Conservation (phyloP, 2,888 invertebrate genomes). For the Hermodice carunculata region DNA sequence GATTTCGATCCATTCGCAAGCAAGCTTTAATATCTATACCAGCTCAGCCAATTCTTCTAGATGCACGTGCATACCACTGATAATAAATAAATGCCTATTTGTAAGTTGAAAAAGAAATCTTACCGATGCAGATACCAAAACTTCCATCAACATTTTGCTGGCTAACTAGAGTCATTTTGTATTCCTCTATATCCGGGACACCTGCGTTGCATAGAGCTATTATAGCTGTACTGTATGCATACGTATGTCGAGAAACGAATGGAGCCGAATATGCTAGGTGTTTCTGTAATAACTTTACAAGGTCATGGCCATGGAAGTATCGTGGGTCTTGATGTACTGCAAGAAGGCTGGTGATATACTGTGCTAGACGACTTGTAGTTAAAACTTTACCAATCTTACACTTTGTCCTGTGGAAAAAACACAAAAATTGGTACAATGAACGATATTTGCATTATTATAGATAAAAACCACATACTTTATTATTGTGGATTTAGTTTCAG, state of each 20-base stretch:
- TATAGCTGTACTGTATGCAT: slow-evolving; percentile 14
- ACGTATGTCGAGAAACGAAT: no score
- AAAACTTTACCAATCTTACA: slow-evolving; percentile 1
- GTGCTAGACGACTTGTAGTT: slow-evolving; percentile 13
- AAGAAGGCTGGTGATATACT: slow-evolving; percentile 12
- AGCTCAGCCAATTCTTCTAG: no score
- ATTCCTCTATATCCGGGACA: neutral
- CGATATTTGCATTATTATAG: no score
- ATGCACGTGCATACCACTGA: no score
- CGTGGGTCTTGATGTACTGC: slow-evolving; percentile 24
- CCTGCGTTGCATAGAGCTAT: slow-evolving; percentile 19
- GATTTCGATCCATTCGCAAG: no score
- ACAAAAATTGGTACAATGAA: no score
- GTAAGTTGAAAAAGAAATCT: neutral
- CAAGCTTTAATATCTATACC: no score
- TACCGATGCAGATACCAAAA: no score
- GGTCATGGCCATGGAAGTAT: slow-evolving; percentile 26
- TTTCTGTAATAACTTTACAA: slow-evolving; percentile 8
- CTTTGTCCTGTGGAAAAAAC: slow-evolving; percentile 3
- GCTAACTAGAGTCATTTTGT: slow-evolving; percentile 2
- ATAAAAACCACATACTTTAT: no score
- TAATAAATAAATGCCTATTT: neutral
- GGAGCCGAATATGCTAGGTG: no score
- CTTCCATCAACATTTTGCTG: slow-evolving; percentile 4
- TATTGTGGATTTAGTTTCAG: no score